Base-by-base conservation (phyloP, 1,140 invertebrate genomes). In the Stenopsyche tienmushanensis region DNA sequence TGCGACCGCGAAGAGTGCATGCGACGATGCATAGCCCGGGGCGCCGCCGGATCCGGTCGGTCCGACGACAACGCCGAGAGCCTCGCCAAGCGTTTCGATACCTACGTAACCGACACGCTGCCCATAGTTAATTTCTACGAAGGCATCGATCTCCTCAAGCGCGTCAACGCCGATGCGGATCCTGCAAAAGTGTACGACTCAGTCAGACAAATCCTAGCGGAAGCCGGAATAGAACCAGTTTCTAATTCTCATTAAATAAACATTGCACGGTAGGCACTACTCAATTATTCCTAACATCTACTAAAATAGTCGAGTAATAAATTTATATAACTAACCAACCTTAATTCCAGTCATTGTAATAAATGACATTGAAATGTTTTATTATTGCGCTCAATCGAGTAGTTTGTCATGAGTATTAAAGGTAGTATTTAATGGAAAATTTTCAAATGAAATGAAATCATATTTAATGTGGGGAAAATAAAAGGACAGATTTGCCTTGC, bases 51-150 rank as follows among this genome's bases (percentile, higher is more conserved):
- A 18, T 96, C 94, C 77, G 96, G 96, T 0, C 86, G 98, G 17
- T 86, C 89, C 1, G 98, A 99, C 79, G 97, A 99, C 74, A 99
- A 99, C 77, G 73, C 85, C 26, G 93, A 98, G 64, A 93, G 91
- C 73, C 80, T 99, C 20, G 85, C 88, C 65, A 97, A 98, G 76
- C 84, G 98, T 72, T 93, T 98, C 68, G 81, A 89, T 58, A 98
- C 95, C 0, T 98, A 96, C 76, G 80, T 89, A 7, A 90, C 88
- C 69, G 91, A 96, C 65, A 97, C 97, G 0, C 85, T 96, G 82
- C 96, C 96, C 1, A 97, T 99, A 71, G 91, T 99, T 52, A 80
- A 97, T 21, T 81, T 94, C 76, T 99, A 95, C 72, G 84, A 90
- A 24, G 72, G 83, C 21, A 71, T 82, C 26, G 85, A 87, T 44